These are phyloP conservation scores for Colius striatus DNA, from an alignment of 2,113 vertebrate genomes.

Conservation along the genomic window DNA sequence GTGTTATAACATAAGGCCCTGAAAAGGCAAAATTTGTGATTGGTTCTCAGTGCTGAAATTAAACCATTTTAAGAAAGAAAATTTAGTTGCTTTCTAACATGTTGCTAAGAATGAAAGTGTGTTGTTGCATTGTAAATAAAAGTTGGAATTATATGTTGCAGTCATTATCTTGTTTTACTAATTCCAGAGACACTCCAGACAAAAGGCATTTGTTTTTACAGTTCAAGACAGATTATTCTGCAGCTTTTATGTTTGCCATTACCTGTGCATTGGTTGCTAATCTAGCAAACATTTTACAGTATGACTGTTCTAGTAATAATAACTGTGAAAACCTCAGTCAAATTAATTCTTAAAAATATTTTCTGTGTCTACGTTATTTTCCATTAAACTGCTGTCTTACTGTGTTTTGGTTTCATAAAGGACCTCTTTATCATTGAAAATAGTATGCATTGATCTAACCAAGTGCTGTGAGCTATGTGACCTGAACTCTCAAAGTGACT, in stretches of 20 bases:
- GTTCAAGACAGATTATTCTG: not conserved
- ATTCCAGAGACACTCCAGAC: not conserved
- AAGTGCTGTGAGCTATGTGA: not conserved
- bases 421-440: not conserved
- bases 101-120: not conserved
- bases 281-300: not conserved
- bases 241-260: not conserved
- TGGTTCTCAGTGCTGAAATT: not conserved
- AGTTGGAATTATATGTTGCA: not conserved
- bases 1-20: not conserved
- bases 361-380: not conserved
- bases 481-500: not conserved
- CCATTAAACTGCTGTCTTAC: not conserved
- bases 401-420: not conserved
- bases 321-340: not conserved
- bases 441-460: not conserved
- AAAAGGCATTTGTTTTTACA: not conserved
- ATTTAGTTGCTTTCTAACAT: not conserved
- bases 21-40: not conserved
- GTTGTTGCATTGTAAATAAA: not conserved
- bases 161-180: not conserved
- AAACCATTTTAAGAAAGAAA: not conserved
- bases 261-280: not conserved
- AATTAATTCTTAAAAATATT: not conserved
- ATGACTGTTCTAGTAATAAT: not conserved